Evolutionary conservation across 2,113 vertebrate species (phyloP), one percentile per base, ranked within the genome.

Genomic region (Cygnus buccinator): DNA sequence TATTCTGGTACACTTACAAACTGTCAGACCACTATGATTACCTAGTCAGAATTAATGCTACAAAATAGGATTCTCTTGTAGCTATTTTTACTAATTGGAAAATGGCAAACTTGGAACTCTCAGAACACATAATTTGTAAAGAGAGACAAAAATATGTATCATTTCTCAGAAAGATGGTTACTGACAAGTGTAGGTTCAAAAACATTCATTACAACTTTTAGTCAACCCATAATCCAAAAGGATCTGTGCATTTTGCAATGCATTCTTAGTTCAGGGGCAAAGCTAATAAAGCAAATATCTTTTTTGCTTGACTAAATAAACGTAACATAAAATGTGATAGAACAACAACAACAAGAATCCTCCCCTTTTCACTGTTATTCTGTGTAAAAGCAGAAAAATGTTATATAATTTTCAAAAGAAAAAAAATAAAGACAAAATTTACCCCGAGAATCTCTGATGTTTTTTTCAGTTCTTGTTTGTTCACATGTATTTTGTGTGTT

Each of bases 391-490:
- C 28, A 84, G 10, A 62, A 93, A 66, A 43, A 74, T n/a, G 28
- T 7, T 7, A 58, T 9, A 68, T 10, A 48, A 67, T 48, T 84
- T 80, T 16, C 25, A 76, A 76, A 72, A 86, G 25, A 57, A 61
- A 54, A 52, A 70, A 73, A 15, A 66, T 3, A 15, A 85, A 57
- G 43, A 44, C 28, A 57, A 29, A 46, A 59, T 80, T 94, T 97
- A 99, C 99, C 98, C 98, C 99, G 17, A 99, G 98, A 88, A 99
- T 97, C 28, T 98, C 98, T 43, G 99, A 99, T 10, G 98, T 99
- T 97, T 94, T 98, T 93, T 98, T 98, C 67, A 99, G 95, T 62
- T 98, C 98, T 37, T 98, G 98, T 89, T 97, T 98, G 96, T 99
- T 97, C 97, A 99, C 98, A 11, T 97, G 97, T 82, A 99, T 98